These are phyloP conservation scores for Xiphophorus maculatus DNA, from an alignment of 2,113 vertebrate species.

Conservation along the genomic window DNA sequence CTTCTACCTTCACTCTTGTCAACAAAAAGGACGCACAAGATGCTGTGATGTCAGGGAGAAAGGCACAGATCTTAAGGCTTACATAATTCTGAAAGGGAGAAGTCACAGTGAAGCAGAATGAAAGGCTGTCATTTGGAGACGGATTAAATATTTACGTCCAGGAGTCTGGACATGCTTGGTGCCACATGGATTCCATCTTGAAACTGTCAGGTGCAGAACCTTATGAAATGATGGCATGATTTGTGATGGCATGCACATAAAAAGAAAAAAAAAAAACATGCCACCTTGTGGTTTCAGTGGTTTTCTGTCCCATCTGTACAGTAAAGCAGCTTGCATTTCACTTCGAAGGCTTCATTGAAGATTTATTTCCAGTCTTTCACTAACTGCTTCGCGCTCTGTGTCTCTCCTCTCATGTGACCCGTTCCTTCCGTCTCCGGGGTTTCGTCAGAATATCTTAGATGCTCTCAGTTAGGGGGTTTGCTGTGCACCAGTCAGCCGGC, in stretches of 20 bases:
- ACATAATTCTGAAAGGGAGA: constrained; percentile 28
- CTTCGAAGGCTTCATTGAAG: constrained; percentile 68
- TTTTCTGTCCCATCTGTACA: constrained; percentile 42
- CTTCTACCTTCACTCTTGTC: background rate
- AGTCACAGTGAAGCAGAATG: constrained; percentile 28
- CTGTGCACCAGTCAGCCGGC: constrained; percentile 37
- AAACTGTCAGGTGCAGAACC: constrained; percentile 30
- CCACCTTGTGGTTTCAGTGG: constrained; percentile 54
- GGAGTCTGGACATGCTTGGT: constrained; percentile 29
- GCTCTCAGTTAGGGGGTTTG: constrained; percentile 29
- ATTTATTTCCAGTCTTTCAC: constrained; percentile 47
- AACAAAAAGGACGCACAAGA: constrained; percentile 8
- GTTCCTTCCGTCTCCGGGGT: constrained; percentile 21
- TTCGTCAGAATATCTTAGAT: constrained; percentile 38
- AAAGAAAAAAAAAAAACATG: constrained; percentile 46
- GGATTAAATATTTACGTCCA: constrained; percentile 31
- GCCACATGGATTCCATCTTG: constrained; percentile 48
- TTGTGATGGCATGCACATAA: constrained; percentile 50
- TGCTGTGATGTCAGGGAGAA: background rate
- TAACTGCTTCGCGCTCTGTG: constrained; percentile 14
- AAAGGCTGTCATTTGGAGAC: constrained; percentile 19
- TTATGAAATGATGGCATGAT: constrained; percentile 48
- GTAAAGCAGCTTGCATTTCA: constrained; percentile 64
- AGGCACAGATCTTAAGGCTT: constrained; percentile 20
- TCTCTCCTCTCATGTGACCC: constrained; percentile 23